Conservation (phyloP, 2,888 invertebrate species). For the Oligia strigilis region DNA sequence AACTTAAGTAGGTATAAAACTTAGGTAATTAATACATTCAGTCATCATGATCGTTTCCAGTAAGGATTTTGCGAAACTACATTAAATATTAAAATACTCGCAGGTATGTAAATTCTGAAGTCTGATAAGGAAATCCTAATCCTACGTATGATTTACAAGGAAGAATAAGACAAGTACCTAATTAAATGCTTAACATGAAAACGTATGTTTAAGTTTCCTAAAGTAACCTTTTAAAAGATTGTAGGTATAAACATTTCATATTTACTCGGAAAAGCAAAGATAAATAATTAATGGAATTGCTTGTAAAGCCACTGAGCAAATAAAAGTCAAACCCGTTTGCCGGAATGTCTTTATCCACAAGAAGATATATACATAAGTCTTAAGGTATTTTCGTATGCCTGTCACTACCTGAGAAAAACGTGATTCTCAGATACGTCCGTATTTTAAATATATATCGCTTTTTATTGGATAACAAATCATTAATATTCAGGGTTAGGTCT, state of each 20-base stretch:
- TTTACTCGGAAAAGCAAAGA: constrained; percentile 37
- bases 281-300: constrained; percentile 25
- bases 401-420: constrained; percentile 65
- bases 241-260: constrained; percentile 1
- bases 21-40: not conserved
- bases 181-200: not conserved
- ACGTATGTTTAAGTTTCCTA: not conserved
- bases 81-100: not conserved
- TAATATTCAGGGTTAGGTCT: constrained; percentile 50
- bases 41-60: not conserved
- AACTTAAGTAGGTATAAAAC: not conserved
- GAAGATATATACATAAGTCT: constrained; percentile 12
- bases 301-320: constrained; percentile 36
- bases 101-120: constrained; percentile 14
- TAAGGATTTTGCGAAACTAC: constrained; percentile 20
- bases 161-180: not conserved
- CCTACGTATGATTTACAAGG: not conserved
- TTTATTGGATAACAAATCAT: constrained; percentile 50
- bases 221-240: not conserved
- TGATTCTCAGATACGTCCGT: constrained; percentile 57
- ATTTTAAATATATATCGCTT: constrained; percentile 49
- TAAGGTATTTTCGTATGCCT: constrained; percentile 65
- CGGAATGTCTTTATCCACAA: constrained; percentile 44
- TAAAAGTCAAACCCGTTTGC: constrained; percentile 55
- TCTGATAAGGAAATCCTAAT: constrained; percentile 25